phyloP scores from a whole-genome alignment of 2,113 vertebrate species.

The Gymnocephalus cernua region DNA sequence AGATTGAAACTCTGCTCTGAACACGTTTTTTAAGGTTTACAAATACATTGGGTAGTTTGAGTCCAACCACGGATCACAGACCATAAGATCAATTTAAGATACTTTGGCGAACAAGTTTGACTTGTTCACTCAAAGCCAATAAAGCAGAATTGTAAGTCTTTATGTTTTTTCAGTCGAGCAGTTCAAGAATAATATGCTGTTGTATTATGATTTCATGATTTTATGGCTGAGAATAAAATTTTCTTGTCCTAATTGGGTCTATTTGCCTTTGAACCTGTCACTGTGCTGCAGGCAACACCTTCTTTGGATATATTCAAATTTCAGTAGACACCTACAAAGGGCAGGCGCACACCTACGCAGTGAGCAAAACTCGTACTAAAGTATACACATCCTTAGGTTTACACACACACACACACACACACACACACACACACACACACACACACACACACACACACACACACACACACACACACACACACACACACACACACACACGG shows the following conservation, averaged over 20 bases:
- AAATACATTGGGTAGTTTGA: background rate
- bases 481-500: background rate
- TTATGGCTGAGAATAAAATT: constrained; percentile 42
- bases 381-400: constrained; percentile 18
- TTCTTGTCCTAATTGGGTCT: constrained; percentile 71
- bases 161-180: background rate
- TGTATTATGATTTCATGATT: constrained; percentile 43
- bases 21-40: background rate
- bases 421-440: background rate
- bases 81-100: background rate
- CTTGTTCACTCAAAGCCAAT: background rate
- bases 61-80: background rate
- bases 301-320: constrained; percentile 66
- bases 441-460: background rate
- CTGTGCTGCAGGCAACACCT: constrained; percentile 62
- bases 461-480: background rate
- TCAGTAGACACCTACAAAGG: constrained; percentile 72
- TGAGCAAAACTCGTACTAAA: constrained; percentile 32
- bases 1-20: background rate
- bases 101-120: background rate
- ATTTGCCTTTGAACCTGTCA: constrained; percentile 69
- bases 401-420: too few relatives aligned
- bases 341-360: constrained; percentile 54
- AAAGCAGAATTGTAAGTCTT: constrained; percentile 33
- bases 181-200: constrained; percentile 23